A percentile compares a stretch with the other conserved stretches of the same genome.
Evolutionary conservation across 2,888 invertebrate species (phyloP).

Genomic region (Drosophila meridionalis): DNA sequence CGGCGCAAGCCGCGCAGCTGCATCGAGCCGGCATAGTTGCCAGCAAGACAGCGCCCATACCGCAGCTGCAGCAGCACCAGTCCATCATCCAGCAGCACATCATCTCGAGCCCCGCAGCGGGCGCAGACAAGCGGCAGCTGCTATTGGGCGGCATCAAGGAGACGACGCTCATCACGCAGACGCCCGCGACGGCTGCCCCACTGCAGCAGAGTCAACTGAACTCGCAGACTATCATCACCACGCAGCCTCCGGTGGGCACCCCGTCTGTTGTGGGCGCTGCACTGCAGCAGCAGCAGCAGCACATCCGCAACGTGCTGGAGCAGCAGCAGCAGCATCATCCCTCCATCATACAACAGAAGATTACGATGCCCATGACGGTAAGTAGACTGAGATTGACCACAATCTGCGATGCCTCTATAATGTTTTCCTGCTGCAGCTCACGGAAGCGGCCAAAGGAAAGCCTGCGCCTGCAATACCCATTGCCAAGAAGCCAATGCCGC

Average conservation of each 20-base stretch:
- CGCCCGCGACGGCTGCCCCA: slow-evolving; percentile 66
- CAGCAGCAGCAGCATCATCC: slow-evolving; percentile 75
- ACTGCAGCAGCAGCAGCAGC: slow-evolving; percentile 72
- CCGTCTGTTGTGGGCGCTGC: slow-evolving; percentile 26
- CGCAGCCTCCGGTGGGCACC: slow-evolving; percentile 62
- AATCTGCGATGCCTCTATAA: not conserved
- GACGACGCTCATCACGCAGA: slow-evolving; percentile 80
- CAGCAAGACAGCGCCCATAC: slow-evolving; percentile 84
- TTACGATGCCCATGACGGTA: slow-evolving; percentile 61
- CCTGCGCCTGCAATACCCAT: slow-evolving; percentile 48
- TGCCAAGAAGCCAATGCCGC: slow-evolving; percentile 41
- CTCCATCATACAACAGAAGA: slow-evolving; percentile 82
- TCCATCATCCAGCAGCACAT: slow-evolving; percentile 84
- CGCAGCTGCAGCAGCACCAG: slow-evolving; percentile 86
- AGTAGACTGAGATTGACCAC: slow-evolving; percentile 4
- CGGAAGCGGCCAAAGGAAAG: slow-evolving; percentile 44
- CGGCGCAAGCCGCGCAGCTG: slow-evolving; percentile 54
- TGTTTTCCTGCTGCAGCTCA: slow-evolving; percentile 24
- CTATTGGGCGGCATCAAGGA: slow-evolving; percentile 81
- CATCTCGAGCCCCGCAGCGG: slow-evolving; percentile 72
- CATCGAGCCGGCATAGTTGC: slow-evolving; percentile 48
- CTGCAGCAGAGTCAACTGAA: slow-evolving; percentile 79
- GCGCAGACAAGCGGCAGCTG: slow-evolving; percentile 78
- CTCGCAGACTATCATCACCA: slow-evolving; percentile 82
- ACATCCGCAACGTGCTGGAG: slow-evolving; percentile 77